A percentile compares a stretch with the other conserved stretches of the same genome.
Conservation (phyloP, 2,797 vertebrate genomes). For the Chelonia mydas region DNA sequence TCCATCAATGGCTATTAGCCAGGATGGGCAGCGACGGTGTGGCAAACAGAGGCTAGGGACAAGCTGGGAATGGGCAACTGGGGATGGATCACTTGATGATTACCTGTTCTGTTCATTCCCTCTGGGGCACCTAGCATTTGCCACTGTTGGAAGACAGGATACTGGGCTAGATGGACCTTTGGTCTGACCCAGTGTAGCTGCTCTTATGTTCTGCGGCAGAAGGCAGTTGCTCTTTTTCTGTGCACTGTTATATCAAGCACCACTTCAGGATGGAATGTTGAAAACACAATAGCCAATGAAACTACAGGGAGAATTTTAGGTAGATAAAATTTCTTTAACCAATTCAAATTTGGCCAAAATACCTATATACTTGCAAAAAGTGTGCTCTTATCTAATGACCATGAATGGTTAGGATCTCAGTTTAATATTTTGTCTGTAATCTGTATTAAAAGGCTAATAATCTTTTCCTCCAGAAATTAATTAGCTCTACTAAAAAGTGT, state of each 20-base stretch:
- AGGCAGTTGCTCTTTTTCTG: neutral
- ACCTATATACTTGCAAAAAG: neutral
- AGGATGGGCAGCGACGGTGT: no score
- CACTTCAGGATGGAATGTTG: neutral
- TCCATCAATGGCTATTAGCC: no score
- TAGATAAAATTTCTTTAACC: neutral
- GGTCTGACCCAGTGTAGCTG: no score
- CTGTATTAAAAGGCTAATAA: neutral
- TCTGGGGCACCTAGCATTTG: no score
- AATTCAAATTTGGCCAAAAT: neutral
- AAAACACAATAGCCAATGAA: neutral
- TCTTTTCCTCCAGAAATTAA: neutral
- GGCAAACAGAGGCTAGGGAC: no score
- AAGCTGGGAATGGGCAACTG: no score
- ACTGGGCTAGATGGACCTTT: no score
- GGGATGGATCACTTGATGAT: no score
- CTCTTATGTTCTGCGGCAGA: neutral
- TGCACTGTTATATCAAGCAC: neutral
- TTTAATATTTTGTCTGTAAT: neutral
- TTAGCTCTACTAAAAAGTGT: neutral
- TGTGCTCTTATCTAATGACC: neutral
- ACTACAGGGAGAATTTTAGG: neutral
- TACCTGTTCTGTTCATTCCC: no score
- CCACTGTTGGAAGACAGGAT: no score
- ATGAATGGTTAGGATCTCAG: neutral